Base-by-base conservation (phyloP, 2,888 invertebrate genomes). In the Erynnis tages region DNA sequence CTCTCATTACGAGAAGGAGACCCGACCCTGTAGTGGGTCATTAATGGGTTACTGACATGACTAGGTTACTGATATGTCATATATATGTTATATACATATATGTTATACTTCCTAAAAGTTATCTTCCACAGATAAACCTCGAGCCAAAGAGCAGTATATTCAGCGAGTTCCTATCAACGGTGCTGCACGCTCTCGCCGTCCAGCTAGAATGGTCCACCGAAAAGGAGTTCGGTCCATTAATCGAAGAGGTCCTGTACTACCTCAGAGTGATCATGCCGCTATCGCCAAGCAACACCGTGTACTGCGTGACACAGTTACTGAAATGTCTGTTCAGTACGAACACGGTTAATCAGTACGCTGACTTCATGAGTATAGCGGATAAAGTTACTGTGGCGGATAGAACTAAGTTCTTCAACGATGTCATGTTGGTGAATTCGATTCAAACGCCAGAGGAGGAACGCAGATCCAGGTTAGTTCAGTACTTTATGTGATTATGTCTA, bases 191-290 rank as follows among this genome's bases (percentile, higher is more conserved):
- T 3, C 73, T 96, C 16, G 92, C 94, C 0, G 92, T 94, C 54
- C 90, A 95, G 37, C 74, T 95, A 54, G 94, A 95, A 79, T 80
- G 95, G 23, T 90, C 93, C 1, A 93, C 93, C 0, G 89, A 94
- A 43, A 84, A 83, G 14, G 96, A 96, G 76, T 92, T 94, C 21
- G 94, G 94, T 1, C 83, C 91, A 40, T 91, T 94, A 40, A 93
- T 95, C 0, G 96, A 97, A 79, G 97, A 97, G 79, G 86, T 97
- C 10, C 84, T 97, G 0, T 91, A 90, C 61, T 96, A 96, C 71
- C 83, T 96, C 4, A 93, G 93, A 65, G 91, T 92, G 0, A 93
- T 94, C 1, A 93, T 96, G 72, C 83, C 91, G 6, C 69, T 95
- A 27, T 93, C 94, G 49, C 92, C 95, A 0, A 92, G 93, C 1